Base-by-base conservation (phyloP, 2,113 vertebrate species). In the Forbesichthys papilliferus region DNA sequence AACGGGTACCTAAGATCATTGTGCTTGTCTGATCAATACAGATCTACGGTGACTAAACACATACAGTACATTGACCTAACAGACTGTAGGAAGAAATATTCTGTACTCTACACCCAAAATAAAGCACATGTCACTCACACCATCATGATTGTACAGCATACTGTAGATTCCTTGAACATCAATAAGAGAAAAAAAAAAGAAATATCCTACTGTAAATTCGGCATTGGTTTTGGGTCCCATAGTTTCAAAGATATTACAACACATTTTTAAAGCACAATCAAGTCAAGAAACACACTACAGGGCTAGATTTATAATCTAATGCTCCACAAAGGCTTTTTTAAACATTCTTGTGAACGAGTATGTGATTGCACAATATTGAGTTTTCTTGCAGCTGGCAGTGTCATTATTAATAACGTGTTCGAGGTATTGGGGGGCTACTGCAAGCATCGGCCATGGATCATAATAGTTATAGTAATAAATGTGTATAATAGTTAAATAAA, bases 1-100 rank as follows among this genome's bases (percentile, higher is more conserved):
- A 67, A 87, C 73, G 87, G 76, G 74, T 71, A 85, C 73, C 57
- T 62, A 33, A 68, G 70, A 79, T 34, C 71, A 52, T 72, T 81
- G 81, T 81, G 81, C 77, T 77, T 66, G 55, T 78, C 69, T 71
- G 61, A 81, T 75, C 66, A 70, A 47, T 66, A 76, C 74, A 66
- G n/a, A 83, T 68, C 74, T 70, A 84, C 77, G 18, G 46, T n/a
- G 56, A 62, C 63, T 62, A 49, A 61, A 53, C 61, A 79, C 77
- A 74, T 72, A 20, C 68, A 54, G 46, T 69, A 69, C 63, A 12
- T 3, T 42, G 48, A 74, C 64, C 34, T 74, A 63, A 84, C 61
- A 65, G 62, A 82, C 69, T 9, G 13, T 72, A 73, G 61, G 72
- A 76, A 67, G 67, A 72, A 66, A 78, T 51, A 58, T 68, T 64